Base-by-base conservation (phyloP, 2,113 vertebrate species). In the Panurus biarmicus region DNA sequence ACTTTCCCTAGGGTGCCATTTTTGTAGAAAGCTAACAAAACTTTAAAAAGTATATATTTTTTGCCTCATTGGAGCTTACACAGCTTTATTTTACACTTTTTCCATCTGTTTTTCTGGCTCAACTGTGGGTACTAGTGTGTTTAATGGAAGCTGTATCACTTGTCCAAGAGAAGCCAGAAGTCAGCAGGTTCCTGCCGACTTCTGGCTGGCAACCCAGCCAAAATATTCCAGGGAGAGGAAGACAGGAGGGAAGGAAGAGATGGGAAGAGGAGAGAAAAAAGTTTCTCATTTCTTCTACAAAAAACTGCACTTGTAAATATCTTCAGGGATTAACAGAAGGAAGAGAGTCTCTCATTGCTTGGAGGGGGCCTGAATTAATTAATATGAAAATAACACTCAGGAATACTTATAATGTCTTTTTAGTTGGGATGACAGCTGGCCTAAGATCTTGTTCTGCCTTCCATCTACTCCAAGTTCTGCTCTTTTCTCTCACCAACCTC, bases 81-180 rank as follows among this genome's bases (percentile, higher is more conserved):
- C 84, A 97, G 92, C 84, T 96, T 94, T 95, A 92, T 96, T 97
- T 97, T 82, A 61, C 71, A 90, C 87, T 94, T 96, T 94, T 80
- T 78, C 93, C 95, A 97, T 97, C 96, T 98, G 96, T 96, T 97
- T 96, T 36, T 82, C 91, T 97, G 78, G 70, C 94, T 96, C 75
- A 51, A 10, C 86, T 95, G 75, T 2, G 50, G 76, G 90, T 81
- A 87, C 62, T 47, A 47, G 44, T 53, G 75, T 93, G 78, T 96
- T 96, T 93, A 95, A 97, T 96, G 71, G 82, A 91, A 97, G 53
- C 89, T 72, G 83, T 66, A 91, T 42, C 84, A 72, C 92, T 97
- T 82, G 56, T 70, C 76, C 94, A 94, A 89, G 42, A 94, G 85
- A 96, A 96, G 53, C 79, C 65, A 94, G 80, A 42, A 96, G 79